These are phyloP conservation scores for Eilema caniola DNA, from an alignment of 2,888 invertebrate species.

Conservation along the genomic window DNA sequence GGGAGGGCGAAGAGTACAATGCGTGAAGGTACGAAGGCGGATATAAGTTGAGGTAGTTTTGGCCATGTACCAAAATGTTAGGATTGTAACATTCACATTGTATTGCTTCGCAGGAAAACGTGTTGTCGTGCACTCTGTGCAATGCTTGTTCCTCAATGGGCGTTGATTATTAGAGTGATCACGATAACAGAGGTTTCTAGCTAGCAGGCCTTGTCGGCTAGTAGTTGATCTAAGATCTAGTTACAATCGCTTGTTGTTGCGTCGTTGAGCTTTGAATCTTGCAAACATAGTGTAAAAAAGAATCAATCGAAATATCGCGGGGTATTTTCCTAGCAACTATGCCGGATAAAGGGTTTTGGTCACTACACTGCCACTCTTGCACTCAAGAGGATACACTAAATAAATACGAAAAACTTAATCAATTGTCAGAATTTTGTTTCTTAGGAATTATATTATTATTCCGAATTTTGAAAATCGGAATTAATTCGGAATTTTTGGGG, in stretches of 20 bases:
- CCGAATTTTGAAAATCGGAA: no score
- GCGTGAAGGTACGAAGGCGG: neutral
- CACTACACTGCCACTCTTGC: no score
- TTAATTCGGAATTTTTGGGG: no score
- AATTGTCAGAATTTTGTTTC: no score
- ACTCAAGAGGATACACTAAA: no score
- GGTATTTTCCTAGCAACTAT: no score
- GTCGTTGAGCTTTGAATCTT: neutral
- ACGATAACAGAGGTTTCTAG: neutral
- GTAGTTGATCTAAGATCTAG: neutral
- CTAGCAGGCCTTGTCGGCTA: neutral
- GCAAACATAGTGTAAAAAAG: no score
- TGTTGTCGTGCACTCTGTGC: neutral
- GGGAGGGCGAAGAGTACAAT: neutral
- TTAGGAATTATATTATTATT: no score
- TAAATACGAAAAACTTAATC: no score
- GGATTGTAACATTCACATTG: conserved; percentile 1
- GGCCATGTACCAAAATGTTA: neutral
- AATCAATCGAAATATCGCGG: no score
- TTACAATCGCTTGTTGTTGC: neutral
- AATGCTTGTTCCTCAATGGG: neutral
- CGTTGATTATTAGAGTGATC: neutral
- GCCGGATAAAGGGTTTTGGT: no score
- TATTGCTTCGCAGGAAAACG: neutral
- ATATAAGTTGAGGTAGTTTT: neutral